Percentiles rank a stretch among this genome's conserved stretches.
Conservation (phyloP, 2,113 vertebrate genomes). For the Neodontobutis hainanensis region DNA sequence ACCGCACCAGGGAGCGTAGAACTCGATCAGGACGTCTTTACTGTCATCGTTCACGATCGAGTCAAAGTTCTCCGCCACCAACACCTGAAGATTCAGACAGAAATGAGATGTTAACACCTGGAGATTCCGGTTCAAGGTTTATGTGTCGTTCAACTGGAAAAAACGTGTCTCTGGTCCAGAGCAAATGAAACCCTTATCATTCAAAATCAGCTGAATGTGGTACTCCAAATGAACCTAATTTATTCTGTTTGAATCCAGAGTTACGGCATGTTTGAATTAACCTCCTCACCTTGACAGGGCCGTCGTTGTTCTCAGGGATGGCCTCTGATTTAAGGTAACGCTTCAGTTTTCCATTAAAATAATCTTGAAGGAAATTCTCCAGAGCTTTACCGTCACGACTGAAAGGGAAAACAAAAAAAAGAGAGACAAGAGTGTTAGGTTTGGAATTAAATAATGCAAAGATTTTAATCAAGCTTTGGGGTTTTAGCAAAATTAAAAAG, state of each 20-base stretch:
- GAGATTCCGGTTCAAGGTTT: too few relatives aligned
- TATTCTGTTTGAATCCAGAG: too few relatives aligned
- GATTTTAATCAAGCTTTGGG: too few relatives aligned
- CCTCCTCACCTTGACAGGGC: slow-evolving; percentile 90
- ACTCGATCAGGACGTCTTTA: slow-evolving; percentile 97
- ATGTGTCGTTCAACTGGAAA: too few relatives aligned
- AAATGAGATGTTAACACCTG: not conserved
- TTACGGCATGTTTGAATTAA: too few relatives aligned
- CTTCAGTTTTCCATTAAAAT: slow-evolving; percentile 92
- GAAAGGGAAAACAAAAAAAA: too few relatives aligned
- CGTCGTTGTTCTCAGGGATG: slow-evolving; percentile 91
- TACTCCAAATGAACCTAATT: too few relatives aligned
- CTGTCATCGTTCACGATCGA: slow-evolving; percentile 91
- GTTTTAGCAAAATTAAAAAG: too few relatives aligned
- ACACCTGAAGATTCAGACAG: slow-evolving; percentile 74
- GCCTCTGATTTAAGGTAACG: slow-evolving; percentile 95
- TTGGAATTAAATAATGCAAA: too few relatives aligned
- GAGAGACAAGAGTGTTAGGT: too few relatives aligned
- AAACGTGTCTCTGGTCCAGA: too few relatives aligned
- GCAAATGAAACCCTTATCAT: too few relatives aligned
- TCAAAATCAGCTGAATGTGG: not conserved
- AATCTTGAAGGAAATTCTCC: slow-evolving; percentile 91
- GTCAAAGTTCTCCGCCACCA: slow-evolving; percentile 97
- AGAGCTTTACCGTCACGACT: slow-evolving; percentile 95
- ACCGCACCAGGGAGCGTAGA: slow-evolving; percentile 98